phyloP scores from a whole-genome alignment of 2,113 vertebrate species.

The Nibea coibor region DNA sequence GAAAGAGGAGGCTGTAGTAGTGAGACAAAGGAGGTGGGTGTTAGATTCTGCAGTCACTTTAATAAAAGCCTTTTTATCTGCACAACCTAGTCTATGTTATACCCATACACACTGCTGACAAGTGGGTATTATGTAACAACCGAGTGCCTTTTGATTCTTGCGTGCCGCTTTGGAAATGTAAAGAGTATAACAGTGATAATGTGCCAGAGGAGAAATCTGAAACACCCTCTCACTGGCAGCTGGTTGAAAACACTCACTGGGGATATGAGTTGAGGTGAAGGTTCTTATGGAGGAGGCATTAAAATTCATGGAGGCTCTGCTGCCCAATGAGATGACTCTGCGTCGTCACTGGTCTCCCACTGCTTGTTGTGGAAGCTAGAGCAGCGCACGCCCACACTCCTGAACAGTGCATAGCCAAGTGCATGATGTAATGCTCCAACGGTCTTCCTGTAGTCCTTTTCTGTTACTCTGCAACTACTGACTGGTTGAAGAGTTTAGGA shows the following conservation, averaged over 20 bases:
- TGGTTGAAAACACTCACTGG: conserved; percentile 52
- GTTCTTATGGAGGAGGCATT: conserved; percentile 72
- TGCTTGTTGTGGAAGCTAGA: conserved; percentile 57
- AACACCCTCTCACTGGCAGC: conserved; percentile 50
- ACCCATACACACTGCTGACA: conserved; percentile 53
- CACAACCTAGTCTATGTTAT: conserved; percentile 24
- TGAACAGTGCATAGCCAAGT: conserved; percentile 40
- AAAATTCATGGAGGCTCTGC: conserved; percentile 60
- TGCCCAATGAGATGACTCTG: conserved; percentile 48
- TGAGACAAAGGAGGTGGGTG: conserved; percentile 62
- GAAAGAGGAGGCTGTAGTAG: conserved; percentile 52
- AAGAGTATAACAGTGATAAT: conserved; percentile 34
- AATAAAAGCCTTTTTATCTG: conserved; percentile 57
- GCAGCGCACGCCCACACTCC: conserved; percentile 59
- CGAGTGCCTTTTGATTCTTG: conserved; percentile 40
- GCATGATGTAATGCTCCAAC: conserved; percentile 59
- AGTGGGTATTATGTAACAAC: conserved; percentile 64
- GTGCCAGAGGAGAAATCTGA: conserved; percentile 41
- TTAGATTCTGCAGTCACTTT: conserved; percentile 49
- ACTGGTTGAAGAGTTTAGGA: background rate
- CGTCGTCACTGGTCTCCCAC: conserved; percentile 61
- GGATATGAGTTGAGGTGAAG: conserved; percentile 64
- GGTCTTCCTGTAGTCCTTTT: conserved; percentile 38
- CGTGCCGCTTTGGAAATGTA: conserved; percentile 45
- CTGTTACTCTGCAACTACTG: conserved; percentile 5